A percentile compares a stretch with the other conserved stretches of the same genome.
These are phyloP conservation scores for Dipodomys stephensi DNA, from an alignment of 2,113 vertebrate species.

Conservation along the genomic window DNA sequence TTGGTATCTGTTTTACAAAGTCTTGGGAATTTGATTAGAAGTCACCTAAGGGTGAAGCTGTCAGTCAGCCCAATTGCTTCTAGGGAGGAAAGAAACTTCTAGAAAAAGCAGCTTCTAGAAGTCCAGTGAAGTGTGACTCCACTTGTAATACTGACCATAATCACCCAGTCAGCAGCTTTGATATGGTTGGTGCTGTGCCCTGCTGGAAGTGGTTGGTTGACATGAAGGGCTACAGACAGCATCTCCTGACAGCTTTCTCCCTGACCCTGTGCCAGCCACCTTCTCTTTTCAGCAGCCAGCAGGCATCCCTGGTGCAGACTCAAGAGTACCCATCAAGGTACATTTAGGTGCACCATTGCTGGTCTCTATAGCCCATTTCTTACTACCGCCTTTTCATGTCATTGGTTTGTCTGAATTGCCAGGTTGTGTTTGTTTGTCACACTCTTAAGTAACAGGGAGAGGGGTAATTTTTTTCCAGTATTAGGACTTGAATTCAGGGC, in stretches of 20 bases:
- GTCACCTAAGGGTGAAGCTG: not conserved
- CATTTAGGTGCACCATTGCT: accelerated
- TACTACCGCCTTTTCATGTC: not conserved
- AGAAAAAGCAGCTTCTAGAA: not conserved
- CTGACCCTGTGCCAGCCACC: accelerated
- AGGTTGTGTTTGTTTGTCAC: not conserved
- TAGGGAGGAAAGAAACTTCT: not conserved
- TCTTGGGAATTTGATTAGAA: not conserved
- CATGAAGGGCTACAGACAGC: not conserved
- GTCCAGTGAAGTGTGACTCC: not conserved
- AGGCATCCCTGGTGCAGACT: accelerated
- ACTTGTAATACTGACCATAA: not conserved
- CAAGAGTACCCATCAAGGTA: not conserved
- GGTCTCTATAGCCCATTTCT: not conserved
- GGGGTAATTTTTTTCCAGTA: no score
- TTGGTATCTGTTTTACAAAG: not conserved
- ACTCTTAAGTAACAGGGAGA: not conserved
- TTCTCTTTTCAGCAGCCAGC: not conserved
- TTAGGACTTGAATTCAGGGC: no score
- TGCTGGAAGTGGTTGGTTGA: not conserved
- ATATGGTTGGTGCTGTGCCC: not conserved
- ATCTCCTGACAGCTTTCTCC: not conserved
- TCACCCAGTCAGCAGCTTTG: not conserved
- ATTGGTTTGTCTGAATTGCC: not conserved
- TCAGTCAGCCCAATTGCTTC: accelerated